Evolutionary conservation across 2,797 vertebrate species (phyloP).

Genomic region (Limosa lapponica): DNA sequence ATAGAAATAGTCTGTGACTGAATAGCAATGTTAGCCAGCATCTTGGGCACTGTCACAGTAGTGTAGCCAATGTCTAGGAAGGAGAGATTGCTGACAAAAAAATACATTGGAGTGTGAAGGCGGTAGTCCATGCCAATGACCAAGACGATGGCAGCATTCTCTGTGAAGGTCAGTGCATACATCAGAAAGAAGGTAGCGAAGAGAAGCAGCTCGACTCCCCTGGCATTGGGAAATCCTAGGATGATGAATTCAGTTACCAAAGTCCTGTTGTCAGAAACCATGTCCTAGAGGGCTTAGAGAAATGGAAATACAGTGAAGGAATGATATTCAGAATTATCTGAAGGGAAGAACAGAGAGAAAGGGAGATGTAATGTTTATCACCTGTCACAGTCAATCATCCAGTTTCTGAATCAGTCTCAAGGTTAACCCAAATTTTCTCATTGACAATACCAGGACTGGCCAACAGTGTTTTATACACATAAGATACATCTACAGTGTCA

Average conservation of each 20-base stretch:
- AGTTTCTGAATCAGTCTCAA: not conserved
- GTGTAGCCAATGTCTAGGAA: not conserved
- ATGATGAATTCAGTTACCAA: not conserved
- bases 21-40: not conserved
- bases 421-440: not conserved
- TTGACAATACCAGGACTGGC: not conserved
- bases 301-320: not conserved
- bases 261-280: not conserved
- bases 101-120: not conserved
- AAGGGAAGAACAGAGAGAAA: not conserved
- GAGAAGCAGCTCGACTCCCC: not conserved
- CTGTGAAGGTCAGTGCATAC: not conserved
- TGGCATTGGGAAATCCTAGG: not conserved
- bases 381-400: not conserved
- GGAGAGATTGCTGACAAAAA: not conserved
- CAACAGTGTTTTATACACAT: not conserved
- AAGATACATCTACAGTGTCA: not conserved
- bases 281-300: not conserved
- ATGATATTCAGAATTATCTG: not conserved
- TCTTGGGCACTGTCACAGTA: not conserved
- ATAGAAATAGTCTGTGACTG: not conserved
- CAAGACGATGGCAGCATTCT: not conserved
- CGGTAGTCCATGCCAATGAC: not conserved
- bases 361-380: not conserved
- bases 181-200: not conserved